Percentiles rank a stretch among this genome's conserved stretches.
These are phyloP conservation scores for Anniella stebbinsi DNA, from an alignment of 2,797 vertebrate genomes.

Conservation along the genomic window DNA sequence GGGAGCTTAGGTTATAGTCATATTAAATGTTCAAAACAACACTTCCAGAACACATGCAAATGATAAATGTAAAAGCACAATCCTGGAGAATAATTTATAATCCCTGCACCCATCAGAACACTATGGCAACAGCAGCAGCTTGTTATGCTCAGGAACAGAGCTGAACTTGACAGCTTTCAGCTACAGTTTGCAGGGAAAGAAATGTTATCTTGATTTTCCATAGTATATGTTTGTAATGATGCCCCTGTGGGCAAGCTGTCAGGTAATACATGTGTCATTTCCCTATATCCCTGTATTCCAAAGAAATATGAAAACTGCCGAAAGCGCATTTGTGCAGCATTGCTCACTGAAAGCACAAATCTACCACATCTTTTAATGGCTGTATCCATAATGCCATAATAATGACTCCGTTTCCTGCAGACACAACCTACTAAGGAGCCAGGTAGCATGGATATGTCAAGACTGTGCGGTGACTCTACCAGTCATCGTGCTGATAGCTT, in stretches of 20 bases:
- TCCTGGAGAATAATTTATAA: constrained; percentile 58
- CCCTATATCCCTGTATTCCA: constrained; percentile 47
- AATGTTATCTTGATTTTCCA: constrained; percentile 56
- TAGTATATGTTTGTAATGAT: constrained; percentile 63
- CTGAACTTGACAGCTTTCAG: constrained; percentile 63
- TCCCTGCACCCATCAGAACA: constrained; percentile 42
- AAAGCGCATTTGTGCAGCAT: neutral
- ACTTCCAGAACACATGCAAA: constrained; percentile 59
- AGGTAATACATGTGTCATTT: constrained; percentile 51
- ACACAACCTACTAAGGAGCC: neutral
- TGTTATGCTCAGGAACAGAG: constrained; percentile 48
- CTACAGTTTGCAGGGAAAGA: constrained; percentile 59
- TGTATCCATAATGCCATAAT: neutral
- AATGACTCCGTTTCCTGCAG: constrained; percentile 30
- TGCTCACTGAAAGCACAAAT: constrained; percentile 32
- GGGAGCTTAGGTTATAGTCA: constrained; percentile 45
- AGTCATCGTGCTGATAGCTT: constrained; percentile 46
- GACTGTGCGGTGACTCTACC: constrained; percentile 36
- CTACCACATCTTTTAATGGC: constrained; percentile 35
- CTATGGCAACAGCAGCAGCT: constrained; percentile 39
- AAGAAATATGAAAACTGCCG: constrained; percentile 47
- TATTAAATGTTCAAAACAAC: constrained; percentile 59
- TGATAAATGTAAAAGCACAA: constrained; percentile 43
- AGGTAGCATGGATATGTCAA: constrained; percentile 30
- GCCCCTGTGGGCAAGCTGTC: constrained; percentile 57